These are phyloP conservation scores for Perdita meconis DNA, from an alignment of 2,888 invertebrate genomes.

Conservation along the genomic window DNA sequence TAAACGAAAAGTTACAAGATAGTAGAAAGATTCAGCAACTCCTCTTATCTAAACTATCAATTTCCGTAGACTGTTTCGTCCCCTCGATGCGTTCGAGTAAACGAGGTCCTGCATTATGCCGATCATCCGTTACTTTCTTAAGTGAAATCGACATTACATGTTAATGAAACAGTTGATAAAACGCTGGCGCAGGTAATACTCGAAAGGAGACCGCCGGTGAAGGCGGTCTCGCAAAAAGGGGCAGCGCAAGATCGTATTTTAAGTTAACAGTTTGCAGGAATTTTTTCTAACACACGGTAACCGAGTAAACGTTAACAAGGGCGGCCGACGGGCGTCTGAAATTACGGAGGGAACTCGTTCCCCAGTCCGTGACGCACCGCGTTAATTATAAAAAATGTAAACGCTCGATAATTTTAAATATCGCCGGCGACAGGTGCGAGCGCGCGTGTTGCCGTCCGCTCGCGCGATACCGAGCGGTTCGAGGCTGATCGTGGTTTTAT, in stretches of 20 bases:
- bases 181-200: no score
- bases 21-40: no score
- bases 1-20: no score
- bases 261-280: not conserved
- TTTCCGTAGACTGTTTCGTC: no score
- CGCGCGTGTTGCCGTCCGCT: not conserved
- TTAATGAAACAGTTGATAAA: no score
- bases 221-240: no score
- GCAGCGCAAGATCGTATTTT: not conserved
- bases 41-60: no score
- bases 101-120: no score
- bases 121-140: no score
- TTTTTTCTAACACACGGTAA: not conserved
- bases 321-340: not conserved
- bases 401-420: constrained; percentile 58
- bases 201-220: no score
- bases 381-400: constrained; percentile 50
- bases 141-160: no score
- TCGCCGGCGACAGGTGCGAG: constrained; percentile 58
- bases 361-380: not conserved
- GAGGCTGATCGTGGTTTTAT: constrained; percentile 31
- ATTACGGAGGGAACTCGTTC: constrained; percentile 34
- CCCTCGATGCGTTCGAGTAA: no score
- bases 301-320: not conserved
- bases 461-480: constrained; percentile 46